Evolutionary conservation across 2,888 invertebrate species (phyloP).

Genomic region (Trichopoda pennipes): DNA sequence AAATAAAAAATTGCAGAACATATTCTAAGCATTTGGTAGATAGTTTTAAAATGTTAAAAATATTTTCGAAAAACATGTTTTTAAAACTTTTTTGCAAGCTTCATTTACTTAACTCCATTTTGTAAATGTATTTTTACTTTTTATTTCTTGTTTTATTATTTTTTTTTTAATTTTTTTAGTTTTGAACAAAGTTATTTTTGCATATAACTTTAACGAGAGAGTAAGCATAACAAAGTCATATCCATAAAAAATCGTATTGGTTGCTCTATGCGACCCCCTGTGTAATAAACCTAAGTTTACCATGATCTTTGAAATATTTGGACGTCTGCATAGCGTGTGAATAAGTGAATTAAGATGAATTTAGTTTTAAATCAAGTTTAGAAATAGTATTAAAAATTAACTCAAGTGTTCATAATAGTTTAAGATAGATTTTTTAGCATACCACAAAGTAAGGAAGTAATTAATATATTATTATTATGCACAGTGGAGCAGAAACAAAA

Average conservation of each 20-base stretch:
- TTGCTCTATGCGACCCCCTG: slow-evolving; percentile 50
- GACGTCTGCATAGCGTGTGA: slow-evolving; percentile 27
- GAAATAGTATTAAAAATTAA: no score
- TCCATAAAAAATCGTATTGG: slow-evolving; percentile 56
- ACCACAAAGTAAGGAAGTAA: no score
- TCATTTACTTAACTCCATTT: slow-evolving; percentile 32
- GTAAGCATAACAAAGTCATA: slow-evolving; percentile 51
- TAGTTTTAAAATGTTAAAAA: no score
- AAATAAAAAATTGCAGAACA: no score
- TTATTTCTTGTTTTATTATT: no score
- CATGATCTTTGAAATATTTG: slow-evolving; percentile 51
- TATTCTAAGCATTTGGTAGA: no score
- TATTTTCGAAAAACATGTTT: neutral
- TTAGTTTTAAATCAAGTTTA: no score
- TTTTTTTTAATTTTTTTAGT: slow-evolving; percentile 29
- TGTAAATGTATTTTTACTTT: neutral
- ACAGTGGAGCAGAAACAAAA: no score
- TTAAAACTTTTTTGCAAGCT: slow-evolving; percentile 26
- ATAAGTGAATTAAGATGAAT: neutral
- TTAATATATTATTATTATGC: no score
- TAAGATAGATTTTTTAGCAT: no score
- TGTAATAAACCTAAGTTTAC: slow-evolving; percentile 61
- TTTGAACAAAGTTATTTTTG: slow-evolving; percentile 46
- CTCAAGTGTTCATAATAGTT: no score
- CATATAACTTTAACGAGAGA: slow-evolving; percentile 44